phyloP scores from a whole-genome alignment of 2,113 vertebrate genomes.

The Semicossyphus pulcher region DNA sequence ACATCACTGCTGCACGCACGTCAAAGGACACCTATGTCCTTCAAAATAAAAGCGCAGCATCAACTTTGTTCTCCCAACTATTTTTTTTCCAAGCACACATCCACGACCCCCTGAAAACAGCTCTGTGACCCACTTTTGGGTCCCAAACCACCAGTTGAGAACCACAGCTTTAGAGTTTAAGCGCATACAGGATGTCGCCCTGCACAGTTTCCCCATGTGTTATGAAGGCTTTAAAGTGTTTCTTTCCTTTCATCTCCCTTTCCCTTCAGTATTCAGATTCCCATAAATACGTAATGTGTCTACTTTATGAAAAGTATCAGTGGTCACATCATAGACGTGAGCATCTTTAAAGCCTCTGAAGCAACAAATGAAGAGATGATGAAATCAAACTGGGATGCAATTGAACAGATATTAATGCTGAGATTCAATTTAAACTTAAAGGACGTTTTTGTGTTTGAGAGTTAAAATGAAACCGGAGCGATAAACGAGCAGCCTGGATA shows the following conservation, averaged over 20 bases:
- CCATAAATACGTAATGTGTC: background rate
- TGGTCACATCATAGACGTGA: background rate
- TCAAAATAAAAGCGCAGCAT: too few relatives aligned
- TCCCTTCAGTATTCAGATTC: conserved; percentile 11
- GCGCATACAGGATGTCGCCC: background rate
- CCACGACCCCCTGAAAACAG: too few relatives aligned
- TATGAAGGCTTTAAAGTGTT: conserved; percentile 2
- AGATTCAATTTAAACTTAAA: background rate
- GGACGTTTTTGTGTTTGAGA: background rate
- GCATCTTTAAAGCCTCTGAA: background rate
- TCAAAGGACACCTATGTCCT: too few relatives aligned
- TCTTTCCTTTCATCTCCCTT: conserved; percentile 28
- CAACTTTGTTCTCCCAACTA: too few relatives aligned
- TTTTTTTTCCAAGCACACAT: too few relatives aligned
- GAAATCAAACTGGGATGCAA: background rate
- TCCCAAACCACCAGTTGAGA: too few relatives aligned
- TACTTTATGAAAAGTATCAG: background rate
- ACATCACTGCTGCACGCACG: too few relatives aligned
- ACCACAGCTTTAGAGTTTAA: too few relatives aligned
- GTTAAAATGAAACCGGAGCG: background rate
- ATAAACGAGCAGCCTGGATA: background rate
- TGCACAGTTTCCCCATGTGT: background rate
- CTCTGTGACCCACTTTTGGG: too few relatives aligned
- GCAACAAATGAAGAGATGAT: background rate
- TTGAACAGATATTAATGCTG: background rate